Conservation (phyloP, 2,888 invertebrate genomes). For the Oscheius myriophilus region DNA sequence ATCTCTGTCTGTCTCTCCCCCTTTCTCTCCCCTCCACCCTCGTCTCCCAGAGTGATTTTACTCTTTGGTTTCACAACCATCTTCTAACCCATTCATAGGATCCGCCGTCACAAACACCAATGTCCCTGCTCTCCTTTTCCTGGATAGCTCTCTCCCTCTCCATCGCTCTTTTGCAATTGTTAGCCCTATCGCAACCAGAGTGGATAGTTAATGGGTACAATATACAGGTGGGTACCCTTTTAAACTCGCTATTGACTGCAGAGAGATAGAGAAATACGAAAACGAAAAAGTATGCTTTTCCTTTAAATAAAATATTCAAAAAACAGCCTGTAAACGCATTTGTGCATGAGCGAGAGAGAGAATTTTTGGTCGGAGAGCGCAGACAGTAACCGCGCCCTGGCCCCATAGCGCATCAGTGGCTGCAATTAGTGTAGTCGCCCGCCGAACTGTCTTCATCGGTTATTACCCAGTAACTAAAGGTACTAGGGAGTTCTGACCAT, state of each 20-base stretch:
- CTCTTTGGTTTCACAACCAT: not conserved
- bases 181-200: constrained; percentile 28
- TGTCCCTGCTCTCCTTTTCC: constrained; percentile 22
- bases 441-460: not conserved
- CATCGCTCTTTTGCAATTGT: constrained; percentile 26
- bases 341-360: too few species aligned
- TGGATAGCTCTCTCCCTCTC: constrained; percentile 23
- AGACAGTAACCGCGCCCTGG: too few species aligned
- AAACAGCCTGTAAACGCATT: too few species aligned
- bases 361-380: not conserved
- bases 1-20: not conserved
- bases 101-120: not conserved
- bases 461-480: not conserved
- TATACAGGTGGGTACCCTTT: constrained; percentile 21
- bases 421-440: not conserved
- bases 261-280: too few species aligned
- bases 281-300: too few species aligned
- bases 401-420: not conserved
- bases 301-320: too few species aligned
- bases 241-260: too few species aligned
- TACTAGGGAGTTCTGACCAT: too few species aligned
- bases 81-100: not conserved
- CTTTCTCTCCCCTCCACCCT: not conserved
- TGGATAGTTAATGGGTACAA: constrained; percentile 31
- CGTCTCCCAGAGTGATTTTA: not conserved